Conservation (phyloP, 2,797 vertebrate species). For the Acestrorhynchus altus region DNA sequence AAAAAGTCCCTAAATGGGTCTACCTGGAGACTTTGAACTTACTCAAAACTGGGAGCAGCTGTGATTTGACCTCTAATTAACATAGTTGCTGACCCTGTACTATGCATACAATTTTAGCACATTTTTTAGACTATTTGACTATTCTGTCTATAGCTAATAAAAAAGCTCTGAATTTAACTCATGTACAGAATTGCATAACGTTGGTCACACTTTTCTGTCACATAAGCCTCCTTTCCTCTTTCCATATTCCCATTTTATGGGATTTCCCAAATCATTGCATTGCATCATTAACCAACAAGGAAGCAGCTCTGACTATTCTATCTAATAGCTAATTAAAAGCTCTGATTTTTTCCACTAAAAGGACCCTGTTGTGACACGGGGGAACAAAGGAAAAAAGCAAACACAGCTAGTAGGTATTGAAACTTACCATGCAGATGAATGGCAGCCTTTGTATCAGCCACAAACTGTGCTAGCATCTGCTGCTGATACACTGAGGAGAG, state of each 20-base stretch:
- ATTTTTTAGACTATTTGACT: too few relatives aligned
- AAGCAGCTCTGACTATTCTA: background rate
- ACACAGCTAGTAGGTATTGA: background rate
- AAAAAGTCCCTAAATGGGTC: background rate
- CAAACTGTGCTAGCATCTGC: conserved; percentile 41
- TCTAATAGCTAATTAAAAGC: conserved; percentile 1
- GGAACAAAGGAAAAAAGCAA: conserved; percentile 14
- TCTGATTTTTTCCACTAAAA: too few relatives aligned
- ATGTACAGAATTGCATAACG: background rate
- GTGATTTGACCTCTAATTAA: background rate
- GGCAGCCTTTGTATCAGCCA: conserved; percentile 54
- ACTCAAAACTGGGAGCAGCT: too few relatives aligned
- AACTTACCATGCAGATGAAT: conserved; percentile 63
- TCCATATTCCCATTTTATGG: background rate
- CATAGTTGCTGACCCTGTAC: background rate
- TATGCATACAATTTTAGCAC: background rate
- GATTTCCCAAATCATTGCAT: background rate
- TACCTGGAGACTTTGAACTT: background rate
- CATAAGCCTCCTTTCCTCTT: background rate
- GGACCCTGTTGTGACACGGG: background rate
- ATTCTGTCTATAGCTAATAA: too few relatives aligned
- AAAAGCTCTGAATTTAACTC: too few relatives aligned
- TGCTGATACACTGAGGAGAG: conserved; percentile 37
- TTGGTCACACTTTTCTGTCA: background rate
- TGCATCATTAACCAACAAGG: background rate